Percentiles rank a stretch among this genome's conserved stretches.
These are phyloP conservation scores for Chelonus formosanus DNA, from an alignment of 2,888 invertebrate genomes.

Conservation along the genomic window DNA sequence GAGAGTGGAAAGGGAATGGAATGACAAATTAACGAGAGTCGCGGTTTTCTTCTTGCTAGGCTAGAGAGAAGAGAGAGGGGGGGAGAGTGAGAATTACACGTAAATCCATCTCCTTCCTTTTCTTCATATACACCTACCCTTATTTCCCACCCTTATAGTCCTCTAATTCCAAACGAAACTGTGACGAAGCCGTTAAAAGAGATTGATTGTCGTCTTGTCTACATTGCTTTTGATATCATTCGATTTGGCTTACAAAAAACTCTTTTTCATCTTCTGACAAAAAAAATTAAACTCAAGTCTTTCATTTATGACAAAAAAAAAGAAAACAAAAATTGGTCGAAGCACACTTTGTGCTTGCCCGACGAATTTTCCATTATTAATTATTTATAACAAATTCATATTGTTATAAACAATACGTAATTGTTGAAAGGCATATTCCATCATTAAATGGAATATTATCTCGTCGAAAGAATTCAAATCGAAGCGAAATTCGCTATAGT, in stretches of 20 bases:
- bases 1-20: conserved; percentile 36
- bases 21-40: conserved; percentile 56
- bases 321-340: too few relatives aligned
- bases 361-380: too few relatives aligned
- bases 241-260: too few relatives aligned
- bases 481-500: too few relatives aligned
- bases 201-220: conserved; percentile 52
- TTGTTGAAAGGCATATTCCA: too few relatives aligned
- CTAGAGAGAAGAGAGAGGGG: conserved; percentile 24
- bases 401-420: too few relatives aligned
- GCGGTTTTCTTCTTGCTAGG: conserved; percentile 47
- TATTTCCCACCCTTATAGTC: conserved; percentile 24
- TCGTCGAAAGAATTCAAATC: too few relatives aligned
- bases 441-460: too few relatives aligned
- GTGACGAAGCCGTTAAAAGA: conserved; percentile 53
- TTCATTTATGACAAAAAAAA: too few relatives aligned
- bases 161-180: conserved; percentile 50
- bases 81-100: conserved; percentile 22
- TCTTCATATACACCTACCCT: conserved; percentile 32
- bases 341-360: too few relatives aligned
- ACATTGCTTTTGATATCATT: conserved; percentile 18
- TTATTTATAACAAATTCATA: too few relatives aligned
- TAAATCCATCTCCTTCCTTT: conserved; percentile 46
- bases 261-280: neutral
- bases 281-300: too few relatives aligned